A percentile compares a stretch with the other conserved stretches of the same genome.
phyloP scores from a whole-genome alignment of 35 echinoderm and acorn worm genomes.

The Ophioderma brevispina region DNA sequence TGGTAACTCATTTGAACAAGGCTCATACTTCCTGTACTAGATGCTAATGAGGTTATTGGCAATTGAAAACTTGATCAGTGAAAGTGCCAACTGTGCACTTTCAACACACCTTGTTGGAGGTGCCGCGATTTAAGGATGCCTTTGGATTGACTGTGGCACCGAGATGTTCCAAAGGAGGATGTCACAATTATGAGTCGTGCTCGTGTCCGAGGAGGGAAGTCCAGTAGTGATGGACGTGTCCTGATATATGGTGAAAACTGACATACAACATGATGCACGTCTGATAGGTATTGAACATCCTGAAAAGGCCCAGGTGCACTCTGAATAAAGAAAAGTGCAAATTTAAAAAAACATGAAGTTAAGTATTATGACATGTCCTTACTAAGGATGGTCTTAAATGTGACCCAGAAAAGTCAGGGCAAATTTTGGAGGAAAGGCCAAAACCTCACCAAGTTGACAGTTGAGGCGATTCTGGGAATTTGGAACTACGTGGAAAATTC shows the following conservation, averaged over 20 bases:
- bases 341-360: conserved; percentile 9
- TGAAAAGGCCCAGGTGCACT: conserved; percentile 28
- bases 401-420: conserved; percentile 57
- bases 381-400: conserved; percentile 31
- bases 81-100: conserved; percentile 50
- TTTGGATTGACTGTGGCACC: conserved; percentile 33
- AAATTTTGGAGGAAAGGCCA: conserved; percentile 40
- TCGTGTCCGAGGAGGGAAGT: conserved; percentile 34
- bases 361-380: conserved; percentile 44
- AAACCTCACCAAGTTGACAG: conserved; percentile 25
- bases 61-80: conserved; percentile 59
- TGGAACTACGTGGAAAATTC: conserved; percentile 49
- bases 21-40: conserved; percentile 36
- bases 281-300: conserved; percentile 44
- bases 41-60: conserved; percentile 70
- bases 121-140: conserved; percentile 33
- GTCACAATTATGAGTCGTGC: conserved; percentile 18
- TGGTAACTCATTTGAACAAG: conserved; percentile 31
- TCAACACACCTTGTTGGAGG: conserved; percentile 36
- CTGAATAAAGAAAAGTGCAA: conserved; percentile 65
- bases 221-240: conserved; percentile 53
- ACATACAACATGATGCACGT: conserved; percentile 24
- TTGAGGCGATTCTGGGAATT: conserved; percentile 45
- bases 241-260: conserved; percentile 45
- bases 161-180: conserved; percentile 65